Percentiles rank a stretch among this genome's conserved stretches.
Conservation (phyloP, 2,113 vertebrate genomes). For the Numenius arquata region DNA sequence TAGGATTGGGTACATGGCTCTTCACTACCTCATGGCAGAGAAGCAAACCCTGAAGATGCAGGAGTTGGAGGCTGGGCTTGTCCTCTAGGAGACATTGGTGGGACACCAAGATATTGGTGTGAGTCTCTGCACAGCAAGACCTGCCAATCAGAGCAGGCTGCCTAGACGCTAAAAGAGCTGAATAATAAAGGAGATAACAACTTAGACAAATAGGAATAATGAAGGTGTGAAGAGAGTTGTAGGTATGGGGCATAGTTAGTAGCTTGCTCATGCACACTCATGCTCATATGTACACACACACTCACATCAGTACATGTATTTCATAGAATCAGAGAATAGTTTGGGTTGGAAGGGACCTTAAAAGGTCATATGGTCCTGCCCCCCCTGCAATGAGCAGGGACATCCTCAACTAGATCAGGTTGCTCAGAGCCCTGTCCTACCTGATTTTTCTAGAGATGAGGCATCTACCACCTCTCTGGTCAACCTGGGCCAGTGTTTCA, state of each 20-base stretch:
- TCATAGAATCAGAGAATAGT: not conserved
- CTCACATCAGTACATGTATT: not conserved
- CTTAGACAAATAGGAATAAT: not conserved
- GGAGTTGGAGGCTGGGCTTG: not conserved
- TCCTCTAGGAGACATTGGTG: not conserved
- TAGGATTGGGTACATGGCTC: not conserved
- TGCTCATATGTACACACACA: not conserved
- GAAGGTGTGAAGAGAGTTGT: not conserved
- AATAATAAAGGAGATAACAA: not conserved
- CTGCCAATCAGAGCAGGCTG: not conserved
- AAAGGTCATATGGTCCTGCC: not conserved
- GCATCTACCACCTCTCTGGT: too few species aligned
- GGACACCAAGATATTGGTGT: not conserved
- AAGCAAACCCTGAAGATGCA: not conserved
- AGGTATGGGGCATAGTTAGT: not conserved
- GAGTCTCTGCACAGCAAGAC: not conserved
- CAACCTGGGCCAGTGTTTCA: not conserved
- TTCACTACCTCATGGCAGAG: not conserved
- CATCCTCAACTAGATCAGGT: accelerated
- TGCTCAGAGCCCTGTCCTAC: accelerated
- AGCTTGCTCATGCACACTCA: too few species aligned
- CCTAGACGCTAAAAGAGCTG: not conserved
- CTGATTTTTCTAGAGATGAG: not conserved
- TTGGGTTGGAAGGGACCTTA: not conserved
- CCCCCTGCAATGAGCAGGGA: not conserved